Evolutionary conservation across 2,113 vertebrate genomes (phyloP).

Genomic region (Tichodroma muraria): DNA sequence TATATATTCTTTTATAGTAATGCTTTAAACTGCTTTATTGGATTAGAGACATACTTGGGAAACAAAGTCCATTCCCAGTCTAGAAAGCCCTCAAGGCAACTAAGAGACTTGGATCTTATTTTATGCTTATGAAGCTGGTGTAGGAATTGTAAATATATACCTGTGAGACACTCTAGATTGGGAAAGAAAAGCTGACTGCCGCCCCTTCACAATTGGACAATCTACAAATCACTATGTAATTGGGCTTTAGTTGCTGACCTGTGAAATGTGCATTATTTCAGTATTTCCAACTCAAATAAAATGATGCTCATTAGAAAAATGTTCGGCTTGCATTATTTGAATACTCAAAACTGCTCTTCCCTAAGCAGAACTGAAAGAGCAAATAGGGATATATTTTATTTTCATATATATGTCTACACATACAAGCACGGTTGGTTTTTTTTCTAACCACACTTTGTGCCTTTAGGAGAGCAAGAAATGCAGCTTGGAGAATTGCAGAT

Average conservation of each 20-base stretch:
- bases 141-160: conserved; percentile 35
- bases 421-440: background rate
- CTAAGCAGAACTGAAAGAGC: background rate
- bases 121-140: conserved; percentile 29
- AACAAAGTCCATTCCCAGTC: background rate
- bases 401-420: background rate
- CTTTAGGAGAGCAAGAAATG: background rate
- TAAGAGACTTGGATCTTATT: conserved; percentile 12
- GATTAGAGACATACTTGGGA: conserved; percentile 15
- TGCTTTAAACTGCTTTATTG: conserved; percentile 14
- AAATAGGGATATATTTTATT: background rate
- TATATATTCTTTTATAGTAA: background rate
- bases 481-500: background rate
- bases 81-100: conserved; percentile 30
- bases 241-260: conserved; percentile 45
- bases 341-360: background rate
- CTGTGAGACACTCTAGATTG: conserved; percentile 13
- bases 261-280: conserved; percentile 18
- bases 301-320: conserved; percentile 31
- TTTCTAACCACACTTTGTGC: background rate
- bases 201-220: conserved; percentile 14
- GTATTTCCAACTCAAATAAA: conserved; percentile 42
- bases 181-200: conserved; percentile 46
- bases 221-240: conserved; percentile 32
- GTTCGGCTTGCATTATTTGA: conserved; percentile 14